Conservation (phyloP, 1,140 invertebrate genomes). For the Magallana angulata region DNA sequence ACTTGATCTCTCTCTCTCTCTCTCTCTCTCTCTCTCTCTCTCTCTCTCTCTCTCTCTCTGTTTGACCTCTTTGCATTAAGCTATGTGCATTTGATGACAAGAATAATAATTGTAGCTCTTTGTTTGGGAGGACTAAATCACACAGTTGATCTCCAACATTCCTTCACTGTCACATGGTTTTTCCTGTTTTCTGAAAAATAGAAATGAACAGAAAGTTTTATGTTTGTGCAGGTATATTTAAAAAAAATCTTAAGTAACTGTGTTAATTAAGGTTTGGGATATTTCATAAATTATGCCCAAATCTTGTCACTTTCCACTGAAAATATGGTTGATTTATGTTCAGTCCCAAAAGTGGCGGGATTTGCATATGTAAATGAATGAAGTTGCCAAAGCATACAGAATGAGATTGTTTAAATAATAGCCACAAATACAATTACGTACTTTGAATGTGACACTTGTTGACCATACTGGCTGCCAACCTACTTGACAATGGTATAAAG, state of each 20-base stretch:
- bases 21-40: too few species aligned
- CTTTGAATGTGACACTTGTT: slow-evolving; percentile 26
- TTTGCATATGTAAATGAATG: slow-evolving; percentile 33
- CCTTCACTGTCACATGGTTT: background rate
- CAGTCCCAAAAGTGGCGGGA: background rate
- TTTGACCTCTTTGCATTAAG: background rate
- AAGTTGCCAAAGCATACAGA: slow-evolving; percentile 25
- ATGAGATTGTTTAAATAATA: slow-evolving; percentile 27
- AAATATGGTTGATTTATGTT: slow-evolving; percentile 5
- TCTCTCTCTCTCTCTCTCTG: too few species aligned
- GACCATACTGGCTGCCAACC: background rate
- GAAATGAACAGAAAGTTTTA: background rate
- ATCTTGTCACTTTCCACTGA: background rate
- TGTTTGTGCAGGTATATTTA: background rate
- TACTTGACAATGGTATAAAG: background rate
- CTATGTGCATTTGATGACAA: background rate
- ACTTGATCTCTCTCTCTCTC: background rate
- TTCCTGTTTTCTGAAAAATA: background rate
- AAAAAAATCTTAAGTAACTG: slow-evolving; percentile 18
- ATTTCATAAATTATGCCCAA: slow-evolving; percentile 11
- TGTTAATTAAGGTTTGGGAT: slow-evolving; percentile 20
- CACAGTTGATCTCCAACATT: background rate
- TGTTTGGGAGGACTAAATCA: background rate
- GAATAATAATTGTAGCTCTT: background rate
- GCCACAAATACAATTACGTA: slow-evolving; percentile 16